Percentiles rank a stretch among this genome's conserved stretches.
Evolutionary conservation across 2,797 vertebrate genomes (phyloP).

Genomic region (Meriones psammophilus): DNA sequence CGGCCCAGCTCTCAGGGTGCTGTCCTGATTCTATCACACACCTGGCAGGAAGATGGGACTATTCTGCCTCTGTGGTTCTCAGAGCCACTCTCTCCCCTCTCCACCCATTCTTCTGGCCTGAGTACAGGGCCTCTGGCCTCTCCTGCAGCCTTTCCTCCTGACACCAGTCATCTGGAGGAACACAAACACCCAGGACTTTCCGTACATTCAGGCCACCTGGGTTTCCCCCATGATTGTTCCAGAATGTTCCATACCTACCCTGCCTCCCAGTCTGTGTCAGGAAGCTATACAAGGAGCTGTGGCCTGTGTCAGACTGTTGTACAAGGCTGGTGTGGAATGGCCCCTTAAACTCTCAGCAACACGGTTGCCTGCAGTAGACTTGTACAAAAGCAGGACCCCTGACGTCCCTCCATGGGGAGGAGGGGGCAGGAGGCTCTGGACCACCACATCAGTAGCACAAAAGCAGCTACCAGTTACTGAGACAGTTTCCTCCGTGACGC

Average conservation of each 20-base stretch:
- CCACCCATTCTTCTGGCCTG: accelerated
- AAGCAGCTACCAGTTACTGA: not conserved
- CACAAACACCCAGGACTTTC: not conserved
- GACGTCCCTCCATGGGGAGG: not conserved
- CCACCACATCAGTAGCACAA: not conserved
- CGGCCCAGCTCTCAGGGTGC: too few relatives aligned
- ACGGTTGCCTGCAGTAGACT: not conserved
- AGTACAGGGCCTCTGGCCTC: not conserved
- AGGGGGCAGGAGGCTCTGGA: not conserved
- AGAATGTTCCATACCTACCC: too few relatives aligned
- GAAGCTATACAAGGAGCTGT: not conserved
- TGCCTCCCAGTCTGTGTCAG: not conserved
- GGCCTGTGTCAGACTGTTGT: not conserved
- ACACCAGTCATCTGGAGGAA: not conserved
- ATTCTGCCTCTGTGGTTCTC: not conserved
- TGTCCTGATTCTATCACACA: not conserved
- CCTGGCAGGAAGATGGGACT: not conserved
- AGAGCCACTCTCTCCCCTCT: not conserved
- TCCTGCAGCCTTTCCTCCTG: not conserved
- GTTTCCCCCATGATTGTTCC: not conserved
- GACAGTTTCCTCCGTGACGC: not conserved
- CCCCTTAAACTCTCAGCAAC: not conserved
- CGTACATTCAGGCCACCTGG: not conserved
- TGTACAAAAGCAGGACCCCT: not conserved
- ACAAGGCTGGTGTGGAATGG: too few relatives aligned